phyloP scores from a whole-genome alignment of 2,113 vertebrate species.

The Sinocyclocheilus anshuiensis region DNA sequence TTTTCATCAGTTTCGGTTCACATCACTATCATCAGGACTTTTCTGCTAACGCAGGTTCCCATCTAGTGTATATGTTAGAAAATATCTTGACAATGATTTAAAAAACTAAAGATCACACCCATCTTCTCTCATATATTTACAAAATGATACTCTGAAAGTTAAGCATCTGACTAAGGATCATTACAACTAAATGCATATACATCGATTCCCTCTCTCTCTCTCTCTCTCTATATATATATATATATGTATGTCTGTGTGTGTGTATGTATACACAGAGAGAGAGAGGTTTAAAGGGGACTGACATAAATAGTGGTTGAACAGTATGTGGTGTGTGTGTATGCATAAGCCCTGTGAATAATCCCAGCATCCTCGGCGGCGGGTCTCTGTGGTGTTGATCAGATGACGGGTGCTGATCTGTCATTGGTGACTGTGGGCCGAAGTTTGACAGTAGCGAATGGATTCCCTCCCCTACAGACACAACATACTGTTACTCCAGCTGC shows the following conservation, averaged over 20 bases:
- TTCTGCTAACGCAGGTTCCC: neutral
- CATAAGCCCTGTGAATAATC: conserved; percentile 44
- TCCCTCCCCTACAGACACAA: conserved; percentile 83
- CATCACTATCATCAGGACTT: conserved; percentile 27
- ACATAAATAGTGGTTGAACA: conserved; percentile 53
- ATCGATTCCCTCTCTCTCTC: neutral
- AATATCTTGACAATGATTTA: neutral
- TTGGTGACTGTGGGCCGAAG: conserved; percentile 95
- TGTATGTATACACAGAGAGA: neutral
- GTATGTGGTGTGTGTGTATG: conserved; percentile 30
- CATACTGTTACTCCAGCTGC: neutral
- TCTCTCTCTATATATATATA: conserved; percentile 10
- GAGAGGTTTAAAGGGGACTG: conserved; percentile 41
- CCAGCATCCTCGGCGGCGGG: conserved; percentile 46
- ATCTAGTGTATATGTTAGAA: conserved; percentile 8
- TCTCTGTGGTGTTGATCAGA: conserved; percentile 68
- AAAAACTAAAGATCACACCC: neutral
- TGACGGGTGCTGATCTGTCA: conserved; percentile 87
- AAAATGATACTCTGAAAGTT: neutral
- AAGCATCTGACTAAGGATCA: neutral
- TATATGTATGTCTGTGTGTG: neutral
- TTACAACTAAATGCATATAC: neutral
- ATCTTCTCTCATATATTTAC: neutral
- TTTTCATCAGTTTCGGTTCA: conserved; percentile 2
- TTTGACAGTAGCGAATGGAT: conserved; percentile 91